phyloP scores from a whole-genome alignment of 1,140 invertebrate genomes.

The Drosophila bifasciata region DNA sequence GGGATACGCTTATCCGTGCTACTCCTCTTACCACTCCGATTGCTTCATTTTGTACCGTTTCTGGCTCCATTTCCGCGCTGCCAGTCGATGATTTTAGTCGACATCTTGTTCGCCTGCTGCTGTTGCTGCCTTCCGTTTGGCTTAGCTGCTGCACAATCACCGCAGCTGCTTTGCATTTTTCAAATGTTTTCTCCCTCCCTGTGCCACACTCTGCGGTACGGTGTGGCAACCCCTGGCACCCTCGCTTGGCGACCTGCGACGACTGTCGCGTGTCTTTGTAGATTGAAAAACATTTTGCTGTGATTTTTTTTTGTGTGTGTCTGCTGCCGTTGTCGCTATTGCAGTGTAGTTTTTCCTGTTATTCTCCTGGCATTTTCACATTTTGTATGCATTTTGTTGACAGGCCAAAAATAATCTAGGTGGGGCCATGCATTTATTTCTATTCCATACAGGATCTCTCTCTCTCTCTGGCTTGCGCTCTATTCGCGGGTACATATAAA shows the following conservation, averaged over 20 bases:
- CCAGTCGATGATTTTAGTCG: constrained; percentile 75
- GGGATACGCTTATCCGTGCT: neutral
- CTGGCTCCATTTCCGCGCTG: constrained; percentile 65
- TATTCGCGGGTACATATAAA: constrained; percentile 41
- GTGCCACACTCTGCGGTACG: neutral
- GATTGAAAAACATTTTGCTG: constrained; percentile 74
- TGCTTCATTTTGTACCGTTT: constrained; percentile 62
- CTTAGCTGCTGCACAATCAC: constrained; percentile 57
- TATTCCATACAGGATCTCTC: constrained; percentile 25
- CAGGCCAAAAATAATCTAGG: constrained; percentile 70
- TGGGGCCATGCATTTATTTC: constrained; percentile 54
- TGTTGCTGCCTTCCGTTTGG: constrained; percentile 52
- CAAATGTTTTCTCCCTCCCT: constrained; percentile 39
- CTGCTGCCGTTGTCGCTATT: constrained; percentile 19
- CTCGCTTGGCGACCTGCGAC: constrained; percentile 31
- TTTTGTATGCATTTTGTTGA: constrained; percentile 75
- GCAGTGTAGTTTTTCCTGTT: constrained; percentile 49
- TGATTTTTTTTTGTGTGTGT: constrained; percentile 47
- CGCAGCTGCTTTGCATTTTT: constrained; percentile 78
- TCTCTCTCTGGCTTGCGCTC: constrained; percentile 11
- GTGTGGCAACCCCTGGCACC: neutral
- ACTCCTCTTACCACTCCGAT: constrained; percentile 38
- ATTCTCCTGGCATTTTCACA: constrained; percentile 62
- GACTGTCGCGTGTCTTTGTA: constrained; percentile 59
- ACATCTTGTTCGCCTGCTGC: constrained; percentile 74